A percentile compares a stretch with the other conserved stretches of the same genome.
These are phyloP conservation scores for Nephrotoma flavescens DNA, from an alignment of 2,888 invertebrate genomes.

Conservation along the genomic window DNA sequence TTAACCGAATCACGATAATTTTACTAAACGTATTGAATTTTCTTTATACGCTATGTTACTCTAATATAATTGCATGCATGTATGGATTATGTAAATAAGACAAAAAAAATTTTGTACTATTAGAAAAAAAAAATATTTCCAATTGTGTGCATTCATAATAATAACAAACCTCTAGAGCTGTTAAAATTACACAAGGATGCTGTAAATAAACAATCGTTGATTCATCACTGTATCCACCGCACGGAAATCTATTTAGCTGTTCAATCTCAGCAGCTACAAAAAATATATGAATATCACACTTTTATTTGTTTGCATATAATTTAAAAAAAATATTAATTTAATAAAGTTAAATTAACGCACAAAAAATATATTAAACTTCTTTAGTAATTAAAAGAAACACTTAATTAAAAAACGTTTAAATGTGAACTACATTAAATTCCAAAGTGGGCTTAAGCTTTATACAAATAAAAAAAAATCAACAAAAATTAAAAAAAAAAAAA, in stretches of 20 bases:
- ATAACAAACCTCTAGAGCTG: constrained; percentile 55
- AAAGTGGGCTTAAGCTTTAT: not conserved
- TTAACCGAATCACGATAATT: not conserved
- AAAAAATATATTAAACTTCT: not conserved
- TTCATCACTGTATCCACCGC: constrained; percentile 71
- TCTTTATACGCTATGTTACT: not conserved
- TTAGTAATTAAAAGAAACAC: not conserved
- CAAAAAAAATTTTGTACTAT: not conserved
- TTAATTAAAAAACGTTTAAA: not conserved
- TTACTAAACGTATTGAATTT: not conserved
- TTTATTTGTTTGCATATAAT: not conserved
- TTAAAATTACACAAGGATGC: constrained; percentile 75
- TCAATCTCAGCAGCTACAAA: constrained; percentile 60
- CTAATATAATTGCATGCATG: not conserved
- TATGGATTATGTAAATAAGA: not conserved
- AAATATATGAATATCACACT: constrained; percentile 5
- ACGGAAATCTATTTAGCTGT: constrained; percentile 67
- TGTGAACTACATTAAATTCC: not conserved
- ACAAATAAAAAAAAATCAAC: not conserved
- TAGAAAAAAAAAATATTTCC: not conserved
- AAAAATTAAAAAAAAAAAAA: not conserved
- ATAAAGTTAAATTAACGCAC: not conserved
- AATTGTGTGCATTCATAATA: not conserved
- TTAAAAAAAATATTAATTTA: not conserved
- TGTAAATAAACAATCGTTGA: constrained; percentile 74